Evolutionary conservation across 2,797 vertebrate species (phyloP).

Genomic region (Neostethus bicornis): DNA sequence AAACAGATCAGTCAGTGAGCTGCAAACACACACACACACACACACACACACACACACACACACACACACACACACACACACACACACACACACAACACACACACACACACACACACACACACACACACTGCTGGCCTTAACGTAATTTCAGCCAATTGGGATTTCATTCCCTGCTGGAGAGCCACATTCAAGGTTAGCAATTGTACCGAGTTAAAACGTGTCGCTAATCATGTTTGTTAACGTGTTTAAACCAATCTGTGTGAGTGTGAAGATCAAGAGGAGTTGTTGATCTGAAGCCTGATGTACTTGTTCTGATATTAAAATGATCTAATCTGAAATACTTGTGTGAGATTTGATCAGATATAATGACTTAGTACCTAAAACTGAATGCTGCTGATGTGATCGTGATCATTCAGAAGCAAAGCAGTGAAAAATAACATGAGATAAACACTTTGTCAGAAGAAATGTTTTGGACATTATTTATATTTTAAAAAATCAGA

Average conservation of each 20-base stretch:
- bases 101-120: conserved; percentile 84
- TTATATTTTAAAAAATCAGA: no score
- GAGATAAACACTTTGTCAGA: no score
- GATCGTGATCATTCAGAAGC: no score
- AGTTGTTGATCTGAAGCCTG: no score
- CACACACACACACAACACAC: conserved; percentile 84
- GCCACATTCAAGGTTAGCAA: conserved; percentile 86
- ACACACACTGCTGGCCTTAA: conserved; percentile 87
- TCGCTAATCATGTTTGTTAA: conserved; percentile 85
- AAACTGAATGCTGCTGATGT: no score
- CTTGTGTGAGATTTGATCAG: no score
- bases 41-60: conserved; percentile 84
- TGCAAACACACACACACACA: conserved; percentile 83
- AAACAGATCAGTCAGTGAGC: conserved; percentile 88
- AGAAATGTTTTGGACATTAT: no score
- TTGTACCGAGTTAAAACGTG: conserved; percentile 82
- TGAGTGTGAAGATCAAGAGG: conserved; percentile 15
- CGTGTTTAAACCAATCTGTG: conserved; percentile 53
- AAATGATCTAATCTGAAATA: no score
- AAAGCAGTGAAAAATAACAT: no score
- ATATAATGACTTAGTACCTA: no score
- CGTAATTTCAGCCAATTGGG: conserved; percentile 88
- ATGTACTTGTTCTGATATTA: no score
- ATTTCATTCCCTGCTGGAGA: conserved; percentile 87
- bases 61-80: conserved; percentile 84